Conservation (phyloP, 2,113 vertebrate species). For the Cercopithecus mona region DNA sequence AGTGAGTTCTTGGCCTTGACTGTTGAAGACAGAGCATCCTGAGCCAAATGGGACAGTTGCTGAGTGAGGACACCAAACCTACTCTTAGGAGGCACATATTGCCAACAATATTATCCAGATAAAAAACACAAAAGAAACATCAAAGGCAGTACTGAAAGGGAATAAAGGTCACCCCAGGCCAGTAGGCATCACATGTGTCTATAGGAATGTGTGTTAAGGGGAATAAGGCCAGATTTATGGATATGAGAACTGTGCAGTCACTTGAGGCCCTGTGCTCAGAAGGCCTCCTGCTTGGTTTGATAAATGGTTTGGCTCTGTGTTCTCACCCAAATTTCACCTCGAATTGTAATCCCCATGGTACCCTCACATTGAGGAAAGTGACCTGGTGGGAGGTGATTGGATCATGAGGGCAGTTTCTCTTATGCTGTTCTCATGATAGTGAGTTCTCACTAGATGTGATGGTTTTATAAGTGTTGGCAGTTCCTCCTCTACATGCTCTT, state of each 20-base stretch:
- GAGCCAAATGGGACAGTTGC: not conserved
- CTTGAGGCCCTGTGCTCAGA: not conserved
- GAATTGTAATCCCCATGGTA: too few species aligned
- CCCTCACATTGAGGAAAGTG: too few species aligned
- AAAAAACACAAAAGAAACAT: not conserved
- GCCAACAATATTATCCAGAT: not conserved
- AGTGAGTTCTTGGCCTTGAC: not conserved
- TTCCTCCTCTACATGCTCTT: too few species aligned
- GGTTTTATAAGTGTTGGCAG: too few species aligned
- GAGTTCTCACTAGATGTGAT: too few species aligned
- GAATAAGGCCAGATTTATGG: not conserved
- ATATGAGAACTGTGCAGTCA: too few species aligned
- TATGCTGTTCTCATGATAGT: too few species aligned
- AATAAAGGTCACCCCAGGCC: not conserved
- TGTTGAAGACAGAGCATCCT: not conserved
- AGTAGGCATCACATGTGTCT: not conserved
- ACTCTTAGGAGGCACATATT: not conserved
- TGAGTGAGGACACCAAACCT: not conserved
- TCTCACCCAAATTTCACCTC: too few species aligned
- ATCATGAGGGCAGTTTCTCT: too few species aligned
- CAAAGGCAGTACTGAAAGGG: not conserved
- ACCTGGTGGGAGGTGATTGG: too few species aligned
- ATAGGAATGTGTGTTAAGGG: not conserved
- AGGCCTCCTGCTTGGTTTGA: rapidly evolving
- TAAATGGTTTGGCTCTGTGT: too few species aligned